phyloP scores from a whole-genome alignment of 2,113 vertebrate species.

The Craseonycteris thonglongyai region DNA sequence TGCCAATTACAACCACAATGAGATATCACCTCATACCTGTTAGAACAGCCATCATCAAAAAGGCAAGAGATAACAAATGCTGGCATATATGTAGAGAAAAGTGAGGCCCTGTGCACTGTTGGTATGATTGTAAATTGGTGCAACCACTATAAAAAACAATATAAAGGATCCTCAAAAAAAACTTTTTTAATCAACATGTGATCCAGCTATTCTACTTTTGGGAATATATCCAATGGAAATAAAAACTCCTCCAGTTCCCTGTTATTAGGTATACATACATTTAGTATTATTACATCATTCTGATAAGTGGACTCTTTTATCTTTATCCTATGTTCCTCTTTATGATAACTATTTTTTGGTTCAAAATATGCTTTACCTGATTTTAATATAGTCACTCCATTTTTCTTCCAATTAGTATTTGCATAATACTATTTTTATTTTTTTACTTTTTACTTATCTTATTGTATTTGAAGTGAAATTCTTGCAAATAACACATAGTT shows the following conservation, averaged over 20 bases:
- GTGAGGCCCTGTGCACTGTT: background rate
- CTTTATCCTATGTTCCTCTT: background rate
- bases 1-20: background rate
- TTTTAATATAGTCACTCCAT: background rate
- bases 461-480: background rate
- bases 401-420: background rate
- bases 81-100: background rate
- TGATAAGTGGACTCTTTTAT: background rate
- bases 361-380: background rate
- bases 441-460: background rate
- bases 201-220: background rate
- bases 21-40: background rate
- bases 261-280: background rate
- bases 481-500: background rate
- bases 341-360: background rate
- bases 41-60: background rate
- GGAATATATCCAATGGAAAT: background rate
- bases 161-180: background rate
- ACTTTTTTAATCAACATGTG: too few relatives aligned
- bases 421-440: background rate
- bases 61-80: background rate
- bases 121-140: background rate
- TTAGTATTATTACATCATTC: background rate
- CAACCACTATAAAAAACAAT: background rate
- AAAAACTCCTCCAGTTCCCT: background rate